Evolutionary conservation across 2,113 vertebrate genomes (phyloP), one percentile per base, ranked within the genome.

Genomic region (Notarius lentiginosus): DNA sequence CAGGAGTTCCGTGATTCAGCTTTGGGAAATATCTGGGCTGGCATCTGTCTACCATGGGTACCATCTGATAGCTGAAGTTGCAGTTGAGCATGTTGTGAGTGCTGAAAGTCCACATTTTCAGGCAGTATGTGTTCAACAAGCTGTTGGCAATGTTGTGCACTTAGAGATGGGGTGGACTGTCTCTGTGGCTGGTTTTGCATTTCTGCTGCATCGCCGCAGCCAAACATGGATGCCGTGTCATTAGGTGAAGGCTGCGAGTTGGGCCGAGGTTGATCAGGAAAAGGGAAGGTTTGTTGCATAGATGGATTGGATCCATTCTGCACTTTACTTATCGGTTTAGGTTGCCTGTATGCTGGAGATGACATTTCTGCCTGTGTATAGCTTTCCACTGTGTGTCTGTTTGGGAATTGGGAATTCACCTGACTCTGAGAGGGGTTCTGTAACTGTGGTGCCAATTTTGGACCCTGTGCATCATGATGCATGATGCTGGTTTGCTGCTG

Each of bases 161-260:
- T 91, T 89, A 89, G 94, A 93, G 93, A 90, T 91, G 93, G 94
- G 89, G 94, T 94, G 93, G 94, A 96, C 86, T 94, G 95, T 82
- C 86, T 80, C 2, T 93, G 94, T 82, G 95, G 94, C 82, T 95
- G 93, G 82, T 92, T 93, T 79, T 94, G 92, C 87, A 89, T 90
- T 72, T 85, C 85, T 82, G n/a, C 34, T 90, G 94, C 92, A 75
- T 94, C 95, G 79, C 93, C 93, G 0, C 95, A 91, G 84, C 89
- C 87, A 60, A 93, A 89, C 76, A 92, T 91, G 65, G 49, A 7
- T 10, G 65, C 12, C 5, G 90, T 93, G 90, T 96, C 94, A 17
- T 91, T 91, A 88, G 92, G 94, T 60, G 94, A 90, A 81, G 92
- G 91, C 66, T 95, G 95, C 27, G 88, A 56, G 61, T 77, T 80